phyloP scores from a whole-genome alignment of 2,113 vertebrate species.

The Varanus komodoensis region DNA sequence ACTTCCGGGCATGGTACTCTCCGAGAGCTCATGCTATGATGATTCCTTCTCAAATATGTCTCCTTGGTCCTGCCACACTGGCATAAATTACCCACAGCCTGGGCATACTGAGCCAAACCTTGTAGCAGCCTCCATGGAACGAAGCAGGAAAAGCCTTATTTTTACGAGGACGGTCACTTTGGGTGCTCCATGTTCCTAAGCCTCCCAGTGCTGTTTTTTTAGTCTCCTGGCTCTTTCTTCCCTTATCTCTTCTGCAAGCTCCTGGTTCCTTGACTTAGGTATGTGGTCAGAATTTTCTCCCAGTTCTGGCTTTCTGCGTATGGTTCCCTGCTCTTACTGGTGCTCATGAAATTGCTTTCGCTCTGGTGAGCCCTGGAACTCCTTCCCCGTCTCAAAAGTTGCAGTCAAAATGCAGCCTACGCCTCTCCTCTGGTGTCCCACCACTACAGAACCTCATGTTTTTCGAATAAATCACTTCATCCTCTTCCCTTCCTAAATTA shows the following conservation, averaged over 20 bases:
- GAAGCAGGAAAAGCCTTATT: background rate
- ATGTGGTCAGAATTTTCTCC: background rate
- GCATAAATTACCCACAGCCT: background rate
- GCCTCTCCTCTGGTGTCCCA: no score
- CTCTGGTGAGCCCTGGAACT: background rate
- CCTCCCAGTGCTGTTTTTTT: background rate
- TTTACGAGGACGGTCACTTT: no score
- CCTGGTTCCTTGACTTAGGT: background rate
- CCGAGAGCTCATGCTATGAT: background rate
- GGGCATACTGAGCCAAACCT: background rate
- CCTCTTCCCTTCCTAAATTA: no score
- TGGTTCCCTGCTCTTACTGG: background rate
- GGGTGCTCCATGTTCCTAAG: no score
- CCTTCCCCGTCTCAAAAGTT: background rate
- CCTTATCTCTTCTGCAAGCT: background rate
- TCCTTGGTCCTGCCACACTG: background rate
- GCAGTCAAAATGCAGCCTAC: background rate
- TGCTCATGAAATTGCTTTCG: background rate
- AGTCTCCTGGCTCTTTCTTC: background rate
- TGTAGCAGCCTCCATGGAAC: background rate
- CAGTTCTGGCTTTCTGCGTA: background rate
- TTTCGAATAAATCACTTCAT: background rate
- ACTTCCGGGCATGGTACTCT: background rate
- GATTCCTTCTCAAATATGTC: background rate
- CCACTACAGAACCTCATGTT: background rate